Evolutionary conservation across 2,113 vertebrate species (phyloP).

Genomic region (Oryzias javanicus): DNA sequence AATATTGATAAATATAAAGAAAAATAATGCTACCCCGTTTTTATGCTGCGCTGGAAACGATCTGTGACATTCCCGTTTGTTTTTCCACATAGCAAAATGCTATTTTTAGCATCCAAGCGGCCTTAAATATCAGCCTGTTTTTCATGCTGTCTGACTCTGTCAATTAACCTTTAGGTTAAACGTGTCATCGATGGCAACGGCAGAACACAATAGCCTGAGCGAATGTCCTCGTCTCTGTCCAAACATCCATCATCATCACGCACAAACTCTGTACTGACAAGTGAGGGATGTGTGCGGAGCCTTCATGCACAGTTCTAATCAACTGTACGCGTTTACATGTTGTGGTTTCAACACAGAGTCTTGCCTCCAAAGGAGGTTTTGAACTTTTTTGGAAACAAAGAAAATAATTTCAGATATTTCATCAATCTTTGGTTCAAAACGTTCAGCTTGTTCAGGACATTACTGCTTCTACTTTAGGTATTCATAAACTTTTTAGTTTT

Average conservation of each 20-base stretch:
- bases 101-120: neutral
- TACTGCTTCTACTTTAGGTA: too few relatives aligned
- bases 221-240: slow-evolving; percentile 15
- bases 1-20: too few relatives aligned
- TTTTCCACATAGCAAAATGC: neutral
- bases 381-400: slow-evolving; percentile 8
- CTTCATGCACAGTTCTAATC: slow-evolving; percentile 4
- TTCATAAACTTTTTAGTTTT: too few relatives aligned
- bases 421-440: too few relatives aligned
- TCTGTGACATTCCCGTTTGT: neutral
- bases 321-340: neutral
- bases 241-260: slow-evolving; percentile 57
- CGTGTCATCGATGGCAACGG: slow-evolving; percentile 37
- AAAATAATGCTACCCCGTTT: neutral
- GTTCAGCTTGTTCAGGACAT: too few relatives aligned
- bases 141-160: slow-evolving; percentile 37
- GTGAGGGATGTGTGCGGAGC: slow-evolving; percentile 53
- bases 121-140: slow-evolving; percentile 15
- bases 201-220: slow-evolving; percentile 7
- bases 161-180: slow-evolving; percentile 49
- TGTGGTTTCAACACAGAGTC: slow-evolving; percentile 28
- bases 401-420: too few relatives aligned
- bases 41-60: too few relatives aligned
- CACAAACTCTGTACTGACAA: slow-evolving; percentile 39
- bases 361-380: slow-evolving; percentile 38